phyloP scores from a whole-genome alignment of 2,888 invertebrate species.

The Adelognathus sp. region DNA sequence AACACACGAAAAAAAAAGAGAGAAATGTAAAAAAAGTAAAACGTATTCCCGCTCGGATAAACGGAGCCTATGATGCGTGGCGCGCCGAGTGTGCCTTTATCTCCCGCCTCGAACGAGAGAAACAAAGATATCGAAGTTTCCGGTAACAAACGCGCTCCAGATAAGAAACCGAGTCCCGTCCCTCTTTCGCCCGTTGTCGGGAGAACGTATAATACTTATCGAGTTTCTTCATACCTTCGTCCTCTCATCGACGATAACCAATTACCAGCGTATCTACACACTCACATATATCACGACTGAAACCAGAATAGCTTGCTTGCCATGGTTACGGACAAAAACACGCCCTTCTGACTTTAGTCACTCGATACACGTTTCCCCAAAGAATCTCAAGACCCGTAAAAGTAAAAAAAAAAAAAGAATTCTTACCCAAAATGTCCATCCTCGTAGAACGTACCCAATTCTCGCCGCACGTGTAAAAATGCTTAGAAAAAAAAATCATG shows the following conservation, averaged over 20 bases:
- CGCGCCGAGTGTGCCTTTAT: constrained; percentile 37
- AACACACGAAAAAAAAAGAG: constrained; percentile 2
- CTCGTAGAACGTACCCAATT: background rate
- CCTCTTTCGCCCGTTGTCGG: constrained; percentile 45
- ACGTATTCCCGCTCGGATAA: constrained; percentile 25
- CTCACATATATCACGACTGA: too few relatives aligned
- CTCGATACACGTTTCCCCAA: too few relatives aligned
- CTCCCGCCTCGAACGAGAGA: constrained; percentile 60
- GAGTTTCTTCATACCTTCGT: constrained; percentile 1
- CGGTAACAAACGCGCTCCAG: constrained; percentile 68
- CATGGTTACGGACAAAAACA: too few relatives aligned
- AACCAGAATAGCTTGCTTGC: too few relatives aligned
- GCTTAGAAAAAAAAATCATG: background rate
- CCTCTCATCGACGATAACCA: background rate
- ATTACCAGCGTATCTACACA: background rate
- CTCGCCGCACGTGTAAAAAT: background rate
- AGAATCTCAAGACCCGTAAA: background rate
- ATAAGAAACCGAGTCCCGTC: constrained; percentile 52
- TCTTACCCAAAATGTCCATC: background rate
- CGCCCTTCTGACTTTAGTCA: too few relatives aligned
- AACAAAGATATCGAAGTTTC: constrained; percentile 71
- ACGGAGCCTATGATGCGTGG: constrained; percentile 16
- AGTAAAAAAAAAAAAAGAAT: background rate
- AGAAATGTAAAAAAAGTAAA: background rate
- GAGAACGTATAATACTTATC: too few relatives aligned